Conservation (phyloP, 2,113 vertebrate genomes). For the Onychostoma macrolepis region DNA sequence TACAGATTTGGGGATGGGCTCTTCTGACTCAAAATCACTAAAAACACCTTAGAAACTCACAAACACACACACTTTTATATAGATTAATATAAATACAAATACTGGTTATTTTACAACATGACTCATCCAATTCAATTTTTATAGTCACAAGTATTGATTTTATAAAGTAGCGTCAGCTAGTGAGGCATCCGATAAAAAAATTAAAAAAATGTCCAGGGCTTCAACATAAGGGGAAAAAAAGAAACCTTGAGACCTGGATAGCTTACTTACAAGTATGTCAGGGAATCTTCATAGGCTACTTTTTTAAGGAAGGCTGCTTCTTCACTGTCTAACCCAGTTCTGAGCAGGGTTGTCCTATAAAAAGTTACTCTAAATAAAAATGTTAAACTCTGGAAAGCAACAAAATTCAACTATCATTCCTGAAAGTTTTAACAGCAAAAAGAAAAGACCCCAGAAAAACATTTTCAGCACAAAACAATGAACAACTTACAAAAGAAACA, state of each 20-base stretch:
- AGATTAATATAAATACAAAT: not conserved
- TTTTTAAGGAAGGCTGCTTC: conserved; percentile 17
- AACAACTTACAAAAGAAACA: not conserved
- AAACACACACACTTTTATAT: not conserved
- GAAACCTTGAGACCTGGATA: not conserved
- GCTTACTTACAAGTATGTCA: conserved; percentile 50
- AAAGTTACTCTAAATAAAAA: conserved; percentile 41
- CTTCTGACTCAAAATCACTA: not conserved
- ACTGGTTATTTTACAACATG: not conserved
- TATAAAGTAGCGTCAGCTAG: not conserved
- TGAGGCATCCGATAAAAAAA: not conserved
- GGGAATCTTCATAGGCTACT: conserved; percentile 29
- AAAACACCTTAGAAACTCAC: not conserved
- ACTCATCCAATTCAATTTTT: not conserved
- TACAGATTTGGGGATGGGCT: not conserved
- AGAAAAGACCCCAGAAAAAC: not conserved
- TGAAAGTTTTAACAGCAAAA: not conserved
- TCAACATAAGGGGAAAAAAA: not conserved
- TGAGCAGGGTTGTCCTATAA: conserved; percentile 49
- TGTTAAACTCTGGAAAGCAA: conserved; percentile 2
- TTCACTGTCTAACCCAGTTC: conserved; percentile 45
- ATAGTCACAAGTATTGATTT: not conserved
- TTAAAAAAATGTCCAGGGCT: too few relatives aligned
- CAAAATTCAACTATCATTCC: not conserved
- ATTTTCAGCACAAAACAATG: not conserved